Evolutionary conservation across 2,888 invertebrate species (phyloP), one percentile per base, ranked within the genome.

Genomic region (Emmelina monodactyla): DNA sequence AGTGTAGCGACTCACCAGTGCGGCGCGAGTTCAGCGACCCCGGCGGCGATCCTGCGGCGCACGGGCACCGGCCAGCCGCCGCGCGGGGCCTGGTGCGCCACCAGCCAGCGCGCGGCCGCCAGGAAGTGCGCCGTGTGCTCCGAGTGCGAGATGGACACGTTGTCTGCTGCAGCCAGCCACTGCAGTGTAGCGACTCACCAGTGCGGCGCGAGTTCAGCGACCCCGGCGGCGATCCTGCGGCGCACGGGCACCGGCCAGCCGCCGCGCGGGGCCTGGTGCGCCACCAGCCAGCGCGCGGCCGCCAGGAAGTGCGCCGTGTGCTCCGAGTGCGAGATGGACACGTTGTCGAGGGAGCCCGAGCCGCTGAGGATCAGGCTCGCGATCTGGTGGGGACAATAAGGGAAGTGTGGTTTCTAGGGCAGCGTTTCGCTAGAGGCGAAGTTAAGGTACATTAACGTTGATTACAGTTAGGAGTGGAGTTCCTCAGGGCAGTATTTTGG

Each of bases 231-330:
- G 47, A 89, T 84, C 71, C 84, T 88, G 56, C 95, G 82, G 37
- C 85, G 83, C 32, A 95, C 96, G 34, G 92, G 91, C 58, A 95
- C 93, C 32, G 93, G 85, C 95, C 97, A 98, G 41, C 97, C 98
- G 31, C 98, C 98, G 13, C 88, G 85, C 46, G 84, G 83, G 34
- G 82, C 62, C 78, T 98, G 98, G 69, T 90, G 85, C 16, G 82
- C 79, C 29, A 93, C 87, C 62, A 98, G 90, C 97, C 97, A 99
- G 51, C 91, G 87, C 31, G 94, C 94, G 7, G 97, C 93, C 65
- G 91, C 89, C 58, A 89, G 90, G 80, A 98, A 97, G 66, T 94
- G 92, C 45, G 89, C 87, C 73, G 91, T 84, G 78, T 98, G 97
- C 57, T 92, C 92, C 45, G 90, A 89, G 0, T 89, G 86, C 11